A percentile compares a stretch with the other conserved stretches of the same genome.
These are phyloP conservation scores for Bergia puertoricense DNA, from an alignment of 92 coral and sea anemone genomes.

Conservation along the genomic window DNA sequence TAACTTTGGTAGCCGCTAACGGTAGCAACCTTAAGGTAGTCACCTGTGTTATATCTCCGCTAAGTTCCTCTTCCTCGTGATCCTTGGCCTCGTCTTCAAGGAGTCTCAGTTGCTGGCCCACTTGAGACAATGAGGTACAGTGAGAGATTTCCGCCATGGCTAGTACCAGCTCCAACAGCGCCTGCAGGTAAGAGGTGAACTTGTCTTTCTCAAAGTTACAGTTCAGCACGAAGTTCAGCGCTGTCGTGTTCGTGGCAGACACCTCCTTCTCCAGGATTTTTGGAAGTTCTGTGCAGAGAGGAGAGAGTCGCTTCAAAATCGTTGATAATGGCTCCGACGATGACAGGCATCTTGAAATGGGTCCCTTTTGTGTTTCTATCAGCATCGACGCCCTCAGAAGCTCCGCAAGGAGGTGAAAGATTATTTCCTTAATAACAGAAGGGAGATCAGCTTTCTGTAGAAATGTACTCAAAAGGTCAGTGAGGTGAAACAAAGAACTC, in stretches of 20 bases:
- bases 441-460: conserved; percentile 67
- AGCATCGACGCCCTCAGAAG: conserved; percentile 65
- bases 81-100: conserved; percentile 14
- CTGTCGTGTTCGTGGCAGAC: conserved; percentile 76
- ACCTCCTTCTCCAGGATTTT: conserved; percentile 92
- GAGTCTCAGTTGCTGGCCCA: conserved; percentile 5
- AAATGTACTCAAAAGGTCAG: conserved; percentile 60
- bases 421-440: conserved; percentile 68
- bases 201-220: conserved; percentile 95
- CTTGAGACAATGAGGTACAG: conserved; percentile 10
- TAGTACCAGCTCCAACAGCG: conserved; percentile 81
- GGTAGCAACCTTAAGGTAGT: background rate
- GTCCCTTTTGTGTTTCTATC: conserved; percentile 46
- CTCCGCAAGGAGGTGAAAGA: conserved; percentile 86
- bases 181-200: conserved; percentile 91
- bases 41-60: conserved; percentile 17
- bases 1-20: too few relatives aligned
- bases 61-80: conserved; percentile 1
- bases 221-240: conserved; percentile 86
- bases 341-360: conserved; percentile 44
- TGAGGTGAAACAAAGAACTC: conserved; percentile 51
- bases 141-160: conserved; percentile 76
- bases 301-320: conserved; percentile 68
- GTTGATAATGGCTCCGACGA: conserved; percentile 49
- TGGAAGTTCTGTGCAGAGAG: conserved; percentile 81